Conservation (phyloP, 2,797 vertebrate species). For the Xenopus petersii region DNA sequence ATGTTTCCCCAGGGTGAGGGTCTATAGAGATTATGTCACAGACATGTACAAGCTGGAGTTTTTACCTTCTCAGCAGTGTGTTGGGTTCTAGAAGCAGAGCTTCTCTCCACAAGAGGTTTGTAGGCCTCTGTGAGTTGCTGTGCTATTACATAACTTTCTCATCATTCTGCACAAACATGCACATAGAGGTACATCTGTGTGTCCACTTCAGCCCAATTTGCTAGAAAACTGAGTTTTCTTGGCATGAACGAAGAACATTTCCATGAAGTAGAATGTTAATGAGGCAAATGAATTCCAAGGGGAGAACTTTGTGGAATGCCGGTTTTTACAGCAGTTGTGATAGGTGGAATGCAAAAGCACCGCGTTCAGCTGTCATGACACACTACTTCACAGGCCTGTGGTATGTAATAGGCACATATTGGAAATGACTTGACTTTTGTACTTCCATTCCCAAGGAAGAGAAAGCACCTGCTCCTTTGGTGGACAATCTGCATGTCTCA, state of each 20-base stretch:
- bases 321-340: slow-evolving; percentile 17
- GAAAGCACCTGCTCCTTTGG: slow-evolving; percentile 27
- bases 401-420: slow-evolving; percentile 38
- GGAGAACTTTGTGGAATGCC: slow-evolving; percentile 19
- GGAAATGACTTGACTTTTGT: slow-evolving; percentile 41
- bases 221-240: no score
- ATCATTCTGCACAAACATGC: no score
- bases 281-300: slow-evolving; percentile 24
- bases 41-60: no score
- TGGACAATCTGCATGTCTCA: neutral
- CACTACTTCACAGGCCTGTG: slow-evolving; percentile 26
- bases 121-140: no score
- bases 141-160: no score
- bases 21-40: no score
- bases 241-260: neutral
- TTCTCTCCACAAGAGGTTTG: no score
- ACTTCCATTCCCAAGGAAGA: slow-evolving; percentile 15
- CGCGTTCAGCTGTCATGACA: slow-evolving; percentile 41
- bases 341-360: slow-evolving; percentile 37
- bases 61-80: no score
- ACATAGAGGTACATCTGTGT: no score
- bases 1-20: no score
- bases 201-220: no score
- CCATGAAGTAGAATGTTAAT: slow-evolving; percentile 28
- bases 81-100: no score